phyloP scores from a whole-genome alignment of 1,140 invertebrate genomes.

The Limonius californicus region DNA sequence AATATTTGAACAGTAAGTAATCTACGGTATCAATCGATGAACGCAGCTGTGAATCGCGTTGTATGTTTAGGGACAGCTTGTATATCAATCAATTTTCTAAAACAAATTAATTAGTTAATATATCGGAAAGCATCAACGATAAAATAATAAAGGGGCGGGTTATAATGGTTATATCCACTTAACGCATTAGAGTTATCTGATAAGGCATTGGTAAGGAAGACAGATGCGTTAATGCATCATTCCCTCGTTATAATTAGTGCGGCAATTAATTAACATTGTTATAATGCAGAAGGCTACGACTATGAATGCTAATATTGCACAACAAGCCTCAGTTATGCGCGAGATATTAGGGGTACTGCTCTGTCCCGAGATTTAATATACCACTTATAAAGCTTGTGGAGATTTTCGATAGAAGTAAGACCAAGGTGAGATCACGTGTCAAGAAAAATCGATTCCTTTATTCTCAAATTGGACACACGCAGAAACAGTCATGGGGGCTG shows the following conservation, averaged over 20 bases:
- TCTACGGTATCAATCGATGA: no score
- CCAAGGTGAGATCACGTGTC: constrained; percentile 7
- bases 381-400: constrained; percentile 34
- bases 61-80: no score
- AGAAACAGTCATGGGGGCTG: no score
- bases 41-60: no score
- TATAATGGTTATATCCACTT: constrained; percentile 5
- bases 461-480: no score
- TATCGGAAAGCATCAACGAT: no score
- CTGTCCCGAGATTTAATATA: constrained; percentile 38
- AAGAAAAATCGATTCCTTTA: no score
- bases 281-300: constrained; percentile 41
- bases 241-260: constrained; percentile 38
- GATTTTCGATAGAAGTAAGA: constrained; percentile 28
- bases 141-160: constrained; percentile 1
- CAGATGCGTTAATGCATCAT: constrained; percentile 34
- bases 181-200: constrained; percentile 14
- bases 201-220: constrained; percentile 37
- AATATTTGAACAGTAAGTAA: no score
- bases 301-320: constrained; percentile 45
- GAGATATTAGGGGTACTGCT: constrained; percentile 29
- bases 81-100: no score
- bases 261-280: constrained; percentile 46
- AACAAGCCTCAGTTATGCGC: constrained; percentile 29
- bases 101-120: no score